Conservation (phyloP, 2,888 invertebrate species). For the Sicus ferrugineus region DNA sequence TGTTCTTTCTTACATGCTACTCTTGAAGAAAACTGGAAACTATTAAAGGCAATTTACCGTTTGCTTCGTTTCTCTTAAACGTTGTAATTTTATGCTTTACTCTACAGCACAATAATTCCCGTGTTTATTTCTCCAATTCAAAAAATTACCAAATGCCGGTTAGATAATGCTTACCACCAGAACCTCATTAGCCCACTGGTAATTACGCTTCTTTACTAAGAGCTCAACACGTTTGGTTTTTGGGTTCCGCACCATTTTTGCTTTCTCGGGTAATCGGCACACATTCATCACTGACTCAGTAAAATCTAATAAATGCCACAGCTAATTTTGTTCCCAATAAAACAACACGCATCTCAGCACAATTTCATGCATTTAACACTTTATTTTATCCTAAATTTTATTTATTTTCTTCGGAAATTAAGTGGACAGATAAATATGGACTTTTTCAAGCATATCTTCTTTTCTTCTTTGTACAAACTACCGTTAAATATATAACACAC, state of each 20-base stretch:
- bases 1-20: no score
- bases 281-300: constrained; percentile 39
- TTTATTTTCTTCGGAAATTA: background rate
- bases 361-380: background rate
- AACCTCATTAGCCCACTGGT: constrained; percentile 47
- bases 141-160: background rate
- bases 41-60: background rate
- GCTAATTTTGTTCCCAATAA: background rate
- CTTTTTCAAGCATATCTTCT: background rate
- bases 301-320: background rate
- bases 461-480: background rate
- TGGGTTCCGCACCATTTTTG: constrained; percentile 36
- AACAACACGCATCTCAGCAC: background rate
- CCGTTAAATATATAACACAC: background rate
- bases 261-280: constrained; percentile 32
- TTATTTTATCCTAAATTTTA: background rate
- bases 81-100: no score
- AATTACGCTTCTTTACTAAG: constrained; percentile 43
- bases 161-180: constrained; percentile 38
- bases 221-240: constrained; percentile 37
- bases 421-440: background rate
- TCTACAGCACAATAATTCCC: no score
- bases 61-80: background rate
- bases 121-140: no score
- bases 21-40: no score